A percentile compares a stretch with the other conserved stretches of the same genome.
Conservation (phyloP, 2,888 invertebrate genomes). For the Eumerus sabulonum region DNA sequence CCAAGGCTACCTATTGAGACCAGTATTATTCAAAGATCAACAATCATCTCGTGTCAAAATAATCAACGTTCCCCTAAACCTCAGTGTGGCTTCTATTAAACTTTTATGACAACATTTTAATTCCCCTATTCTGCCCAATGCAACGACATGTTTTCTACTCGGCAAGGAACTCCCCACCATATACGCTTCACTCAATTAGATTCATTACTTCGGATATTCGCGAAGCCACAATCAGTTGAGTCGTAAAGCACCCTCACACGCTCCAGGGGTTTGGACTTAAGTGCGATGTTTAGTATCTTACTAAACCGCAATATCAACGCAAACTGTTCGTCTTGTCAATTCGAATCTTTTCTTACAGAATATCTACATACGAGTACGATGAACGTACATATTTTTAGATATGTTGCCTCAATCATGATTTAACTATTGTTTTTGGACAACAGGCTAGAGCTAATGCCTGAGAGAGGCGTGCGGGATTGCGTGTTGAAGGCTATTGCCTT, state of each 20-base stretch:
- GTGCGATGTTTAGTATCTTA: slow-evolving; percentile 20
- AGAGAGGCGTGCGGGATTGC: not conserved
- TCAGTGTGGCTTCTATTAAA: too few relatives aligned
- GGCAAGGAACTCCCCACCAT: not conserved
- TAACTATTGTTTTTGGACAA: too few relatives aligned
- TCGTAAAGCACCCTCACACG: not conserved
- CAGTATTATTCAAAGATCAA: too few relatives aligned
- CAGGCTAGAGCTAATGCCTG: too few relatives aligned
- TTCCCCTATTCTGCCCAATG: too few relatives aligned
- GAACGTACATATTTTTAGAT: slow-evolving; percentile 39
- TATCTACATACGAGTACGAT: too few relatives aligned
- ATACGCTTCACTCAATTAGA: slow-evolving; percentile 25
- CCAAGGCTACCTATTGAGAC: too few relatives aligned
- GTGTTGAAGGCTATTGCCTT: slow-evolving; percentile 28
- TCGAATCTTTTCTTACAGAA: slow-evolving; percentile 28
- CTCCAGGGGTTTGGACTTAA: slow-evolving; percentile 22
- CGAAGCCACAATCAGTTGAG: slow-evolving; percentile 2
- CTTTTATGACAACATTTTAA: too few relatives aligned
- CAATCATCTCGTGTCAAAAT: too few relatives aligned
- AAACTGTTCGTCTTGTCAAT: slow-evolving; percentile 26
- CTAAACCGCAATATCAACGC: not conserved
- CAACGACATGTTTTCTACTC: too few relatives aligned
- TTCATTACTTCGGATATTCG: slow-evolving; percentile 30
- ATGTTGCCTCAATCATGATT: slow-evolving; percentile 14
- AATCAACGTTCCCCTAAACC: too few relatives aligned